phyloP scores from a whole-genome alignment of 1,140 invertebrate genomes.

The Leptopilina boulardi region DNA sequence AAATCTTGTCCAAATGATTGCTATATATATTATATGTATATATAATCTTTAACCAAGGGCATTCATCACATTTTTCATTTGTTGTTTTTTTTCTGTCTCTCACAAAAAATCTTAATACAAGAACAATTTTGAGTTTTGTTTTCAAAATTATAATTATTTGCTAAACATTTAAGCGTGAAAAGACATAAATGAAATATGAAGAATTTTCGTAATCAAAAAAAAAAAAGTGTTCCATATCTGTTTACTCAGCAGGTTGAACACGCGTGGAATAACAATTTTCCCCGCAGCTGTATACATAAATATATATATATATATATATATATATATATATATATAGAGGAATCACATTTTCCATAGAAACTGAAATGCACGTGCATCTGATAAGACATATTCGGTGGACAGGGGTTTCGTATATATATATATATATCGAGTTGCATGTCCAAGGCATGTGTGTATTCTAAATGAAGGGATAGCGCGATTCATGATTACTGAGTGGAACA shows the following conservation, averaged over 20 bases:
- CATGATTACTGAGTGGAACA: slow-evolving; percentile 41
- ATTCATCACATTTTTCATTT: background rate
- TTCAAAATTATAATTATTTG: too few species aligned
- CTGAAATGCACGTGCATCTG: slow-evolving; percentile 45
- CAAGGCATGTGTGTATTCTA: slow-evolving; percentile 49
- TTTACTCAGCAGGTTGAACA: slow-evolving; percentile 8
- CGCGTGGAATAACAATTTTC: background rate
- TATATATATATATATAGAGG: too few species aligned
- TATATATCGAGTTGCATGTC: slow-evolving; percentile 51
- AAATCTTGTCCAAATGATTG: background rate
- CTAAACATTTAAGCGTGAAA: too few species aligned
- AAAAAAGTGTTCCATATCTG: slow-evolving; percentile 6
- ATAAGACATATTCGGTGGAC: slow-evolving; percentile 49
- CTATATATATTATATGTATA: too few species aligned
- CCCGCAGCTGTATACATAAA: background rate
- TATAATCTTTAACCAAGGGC: background rate
- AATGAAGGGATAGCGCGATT: slow-evolving; percentile 27
- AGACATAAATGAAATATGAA: too few species aligned
- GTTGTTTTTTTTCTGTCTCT: background rate
- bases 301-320: too few species aligned
- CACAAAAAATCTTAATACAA: too few species aligned
- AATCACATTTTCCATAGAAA: slow-evolving; percentile 45
- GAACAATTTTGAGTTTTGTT: too few species aligned
- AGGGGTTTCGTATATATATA: slow-evolving; percentile 25
- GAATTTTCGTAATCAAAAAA: background rate